Conservation (phyloP, 2,888 invertebrate species). For the Balanococcus diminutus region DNA sequence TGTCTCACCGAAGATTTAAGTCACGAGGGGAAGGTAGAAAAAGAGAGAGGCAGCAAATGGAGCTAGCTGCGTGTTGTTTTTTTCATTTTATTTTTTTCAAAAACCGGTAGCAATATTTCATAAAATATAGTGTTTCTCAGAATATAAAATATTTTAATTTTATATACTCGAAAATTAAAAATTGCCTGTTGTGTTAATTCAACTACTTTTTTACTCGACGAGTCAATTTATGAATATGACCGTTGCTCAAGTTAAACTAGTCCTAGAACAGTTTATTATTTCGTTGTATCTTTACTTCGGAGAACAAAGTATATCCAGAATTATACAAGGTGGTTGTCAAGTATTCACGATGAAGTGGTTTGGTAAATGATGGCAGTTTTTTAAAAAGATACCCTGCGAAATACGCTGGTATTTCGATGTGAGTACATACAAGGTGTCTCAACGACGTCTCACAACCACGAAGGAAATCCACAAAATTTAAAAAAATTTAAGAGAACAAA, state of each 20-base stretch:
- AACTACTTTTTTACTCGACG: background rate
- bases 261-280: background rate
- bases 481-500: too few relatives aligned
- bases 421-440: too few relatives aligned
- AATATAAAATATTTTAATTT: conserved; percentile 25
- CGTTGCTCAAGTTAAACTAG: background rate
- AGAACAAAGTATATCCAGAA: background rate
- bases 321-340: background rate
- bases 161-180: background rate
- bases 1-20: conserved; percentile 45
- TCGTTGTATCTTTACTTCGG: background rate
- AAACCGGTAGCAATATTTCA: conserved; percentile 59
- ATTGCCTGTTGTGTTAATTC: background rate
- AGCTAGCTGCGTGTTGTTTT: conserved; percentile 29
- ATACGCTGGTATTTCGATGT: too few relatives aligned
- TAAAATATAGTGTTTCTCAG: conserved; percentile 53
- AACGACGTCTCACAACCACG: too few relatives aligned
- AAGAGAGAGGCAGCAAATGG: conserved; percentile 56
- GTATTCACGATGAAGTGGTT: too few relatives aligned
- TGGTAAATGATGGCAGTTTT: too few relatives aligned
- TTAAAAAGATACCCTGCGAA: too few relatives aligned
- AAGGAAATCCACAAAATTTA: too few relatives aligned
- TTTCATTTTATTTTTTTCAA: conserved; percentile 56
- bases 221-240: background rate
- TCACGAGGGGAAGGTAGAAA: conserved; percentile 54